These are phyloP conservation scores for Columba guinea DNA, from an alignment of 2,797 vertebrate genomes.

Conservation along the genomic window DNA sequence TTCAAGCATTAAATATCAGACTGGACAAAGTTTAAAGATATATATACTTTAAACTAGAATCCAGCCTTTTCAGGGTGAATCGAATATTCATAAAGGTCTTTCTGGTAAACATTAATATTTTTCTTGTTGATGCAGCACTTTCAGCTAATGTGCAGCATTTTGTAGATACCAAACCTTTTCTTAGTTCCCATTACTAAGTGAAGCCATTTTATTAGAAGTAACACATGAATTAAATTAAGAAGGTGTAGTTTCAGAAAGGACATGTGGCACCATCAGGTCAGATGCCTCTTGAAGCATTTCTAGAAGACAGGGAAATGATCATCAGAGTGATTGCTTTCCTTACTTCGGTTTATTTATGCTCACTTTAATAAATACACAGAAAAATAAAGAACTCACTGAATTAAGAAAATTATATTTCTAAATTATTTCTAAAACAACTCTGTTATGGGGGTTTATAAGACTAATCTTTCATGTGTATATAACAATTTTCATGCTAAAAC, in stretches of 20 bases:
- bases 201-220: background rate
- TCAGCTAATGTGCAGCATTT: background rate
- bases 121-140: background rate
- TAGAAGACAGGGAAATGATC: background rate
- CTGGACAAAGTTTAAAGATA: fast-evolving
- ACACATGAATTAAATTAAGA: conserved; percentile 21
- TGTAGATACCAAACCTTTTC: conserved; percentile 22
- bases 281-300: conserved; percentile 32
- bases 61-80: background rate
- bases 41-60: background rate
- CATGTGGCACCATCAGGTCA: background rate
- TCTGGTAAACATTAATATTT: background rate
- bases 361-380: background rate
- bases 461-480: background rate
- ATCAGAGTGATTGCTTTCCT: background rate
- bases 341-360: background rate
- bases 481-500: background rate
- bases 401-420: background rate
- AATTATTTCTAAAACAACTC: background rate
- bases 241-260: conserved; percentile 39
- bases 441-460: background rate
- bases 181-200: conserved; percentile 38
- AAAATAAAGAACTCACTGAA: background rate
- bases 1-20: background rate
- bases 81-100: background rate